Conservation (phyloP, 1,140 invertebrate species). For the Heliconius hewitsoni region DNA sequence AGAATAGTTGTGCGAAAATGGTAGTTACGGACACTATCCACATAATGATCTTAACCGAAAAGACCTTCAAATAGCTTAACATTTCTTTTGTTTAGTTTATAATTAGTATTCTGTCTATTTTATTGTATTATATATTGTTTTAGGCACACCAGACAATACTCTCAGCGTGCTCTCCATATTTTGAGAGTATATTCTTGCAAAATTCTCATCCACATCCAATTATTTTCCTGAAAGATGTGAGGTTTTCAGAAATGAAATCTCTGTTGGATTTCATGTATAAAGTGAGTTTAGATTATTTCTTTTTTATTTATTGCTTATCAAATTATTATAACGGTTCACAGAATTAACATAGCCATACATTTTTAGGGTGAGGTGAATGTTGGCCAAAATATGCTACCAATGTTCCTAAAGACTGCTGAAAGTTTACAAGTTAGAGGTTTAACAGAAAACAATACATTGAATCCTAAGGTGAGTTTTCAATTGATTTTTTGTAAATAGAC, state of each 20-base stretch:
- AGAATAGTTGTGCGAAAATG: constrained; percentile 60
- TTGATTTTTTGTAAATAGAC: not conserved
- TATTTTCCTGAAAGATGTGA: constrained; percentile 94
- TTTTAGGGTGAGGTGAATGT: constrained; percentile 91
- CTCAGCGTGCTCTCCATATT: constrained; percentile 96
- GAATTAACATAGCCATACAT: constrained; percentile 24
- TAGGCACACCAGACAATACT: constrained; percentile 95
- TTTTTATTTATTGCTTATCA: not conserved
- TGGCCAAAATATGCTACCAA: constrained; percentile 91
- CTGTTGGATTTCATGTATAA: constrained; percentile 95
- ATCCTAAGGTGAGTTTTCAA: constrained; percentile 76
- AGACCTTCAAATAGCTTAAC: constrained; percentile 63
- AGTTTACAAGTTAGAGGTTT: constrained; percentile 94
- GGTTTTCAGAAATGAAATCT: constrained; percentile 92
- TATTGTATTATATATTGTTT: constrained; percentile 54
- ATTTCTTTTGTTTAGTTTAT: constrained; percentile 24
- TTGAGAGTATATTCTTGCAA: constrained; percentile 95
- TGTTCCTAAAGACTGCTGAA: constrained; percentile 95
- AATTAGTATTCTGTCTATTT: not conserved
- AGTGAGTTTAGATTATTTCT: constrained; percentile 53
- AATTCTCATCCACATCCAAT: constrained; percentile 95
- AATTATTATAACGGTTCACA: constrained; percentile 1
- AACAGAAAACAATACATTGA: constrained; percentile 90
- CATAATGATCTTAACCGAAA: constrained; percentile 54
- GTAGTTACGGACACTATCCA: constrained; percentile 54